A percentile compares a stretch with the other conserved stretches of the same genome.
Evolutionary conservation across 2,113 vertebrate genomes (phyloP).

Genomic region (Lagenorhynchus albirostris): DNA sequence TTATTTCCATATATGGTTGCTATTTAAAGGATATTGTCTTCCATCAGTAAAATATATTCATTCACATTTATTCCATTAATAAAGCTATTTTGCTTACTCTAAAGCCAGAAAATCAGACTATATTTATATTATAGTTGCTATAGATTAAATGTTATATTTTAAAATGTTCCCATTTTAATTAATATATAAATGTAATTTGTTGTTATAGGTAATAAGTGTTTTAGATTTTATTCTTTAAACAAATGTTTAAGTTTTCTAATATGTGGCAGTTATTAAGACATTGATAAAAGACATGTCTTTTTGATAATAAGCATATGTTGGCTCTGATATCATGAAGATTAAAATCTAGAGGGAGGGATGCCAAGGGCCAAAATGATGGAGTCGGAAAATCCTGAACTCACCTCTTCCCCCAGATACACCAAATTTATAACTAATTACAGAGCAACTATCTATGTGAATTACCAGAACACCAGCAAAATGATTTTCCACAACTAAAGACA

Average conservation of each 20-base stretch:
- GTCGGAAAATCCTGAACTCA: background rate
- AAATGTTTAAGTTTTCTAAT: background rate
- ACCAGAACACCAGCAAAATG: background rate
- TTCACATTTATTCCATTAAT: background rate
- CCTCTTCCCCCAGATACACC: background rate
- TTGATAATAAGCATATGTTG: background rate
- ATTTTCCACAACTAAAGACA: background rate
- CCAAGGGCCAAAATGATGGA: background rate
- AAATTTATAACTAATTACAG: background rate
- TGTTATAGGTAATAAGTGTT: background rate
- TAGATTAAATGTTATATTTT: background rate
- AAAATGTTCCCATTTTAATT: background rate
- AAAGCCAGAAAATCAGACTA: background rate
- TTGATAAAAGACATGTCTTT: background rate
- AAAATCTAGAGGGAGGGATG: background rate
- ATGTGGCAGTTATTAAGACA: background rate
- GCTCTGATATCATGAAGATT: background rate
- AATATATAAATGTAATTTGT: background rate
- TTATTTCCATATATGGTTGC: background rate
- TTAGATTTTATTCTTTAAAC: background rate
- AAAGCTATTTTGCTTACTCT: background rate
- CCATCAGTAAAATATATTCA: background rate
- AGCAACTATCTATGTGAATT: background rate
- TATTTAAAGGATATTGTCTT: background rate
- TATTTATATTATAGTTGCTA: background rate